phyloP scores from a whole-genome alignment of 2,888 invertebrate genomes.

The Smittia aterrima region DNA sequence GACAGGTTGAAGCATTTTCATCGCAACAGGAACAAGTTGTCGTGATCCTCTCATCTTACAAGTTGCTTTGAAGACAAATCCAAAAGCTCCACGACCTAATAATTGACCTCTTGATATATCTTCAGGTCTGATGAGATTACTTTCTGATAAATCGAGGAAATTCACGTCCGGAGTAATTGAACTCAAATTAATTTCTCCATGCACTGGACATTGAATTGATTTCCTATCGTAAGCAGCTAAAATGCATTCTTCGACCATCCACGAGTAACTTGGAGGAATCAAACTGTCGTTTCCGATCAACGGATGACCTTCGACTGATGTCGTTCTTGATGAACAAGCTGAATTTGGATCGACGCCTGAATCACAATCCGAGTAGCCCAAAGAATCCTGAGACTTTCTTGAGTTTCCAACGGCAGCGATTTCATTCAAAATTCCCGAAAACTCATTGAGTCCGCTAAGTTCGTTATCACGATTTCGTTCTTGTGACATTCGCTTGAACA shows the following conservation, averaged over 20 bases:
- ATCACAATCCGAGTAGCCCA: slow-evolving; percentile 74
- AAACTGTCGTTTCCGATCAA: slow-evolving; percentile 52
- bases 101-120: slow-evolving; percentile 73
- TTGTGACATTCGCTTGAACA: slow-evolving; percentile 36
- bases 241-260: slow-evolving; percentile 97
- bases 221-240: slow-evolving; percentile 76
- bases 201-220: slow-evolving; percentile 72
- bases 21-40: slow-evolving; percentile 71
- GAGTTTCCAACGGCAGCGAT: slow-evolving; percentile 41
- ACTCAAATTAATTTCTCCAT: slow-evolving; percentile 70
- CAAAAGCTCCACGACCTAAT: slow-evolving; percentile 96
- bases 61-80: slow-evolving; percentile 86
- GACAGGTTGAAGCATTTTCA: slow-evolving; percentile 95
- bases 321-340: slow-evolving; percentile 74
- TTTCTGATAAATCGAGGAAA: slow-evolving; percentile 83
- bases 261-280: slow-evolving; percentile 63
- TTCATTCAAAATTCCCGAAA: slow-evolving; percentile 43
- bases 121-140: slow-evolving; percentile 77
- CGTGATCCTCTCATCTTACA: slow-evolving; percentile 63
- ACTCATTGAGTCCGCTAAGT: slow-evolving; percentile 48
- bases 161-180: slow-evolving; percentile 92
- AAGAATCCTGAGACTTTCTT: slow-evolving; percentile 62
- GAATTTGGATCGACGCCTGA: slow-evolving; percentile 85
- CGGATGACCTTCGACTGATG: slow-evolving; percentile 77
- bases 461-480: slow-evolving; percentile 45